A percentile compares a stretch with the other conserved stretches of the same genome.
Conservation (phyloP, 2,888 invertebrate genomes). For the Archips xylosteana region DNA sequence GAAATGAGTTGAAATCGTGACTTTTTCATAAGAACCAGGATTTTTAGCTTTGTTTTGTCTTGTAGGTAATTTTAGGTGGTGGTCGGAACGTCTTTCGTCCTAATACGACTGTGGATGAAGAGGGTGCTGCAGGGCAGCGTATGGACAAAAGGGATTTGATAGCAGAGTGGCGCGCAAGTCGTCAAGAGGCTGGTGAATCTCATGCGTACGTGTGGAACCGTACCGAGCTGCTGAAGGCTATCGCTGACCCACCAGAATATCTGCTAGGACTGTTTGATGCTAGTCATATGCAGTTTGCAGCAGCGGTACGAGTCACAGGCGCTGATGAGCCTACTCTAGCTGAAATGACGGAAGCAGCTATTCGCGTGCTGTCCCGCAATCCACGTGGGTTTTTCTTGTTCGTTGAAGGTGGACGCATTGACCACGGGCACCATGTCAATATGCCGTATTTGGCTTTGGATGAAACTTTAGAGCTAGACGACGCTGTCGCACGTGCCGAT, state of each 20-base stretch:
- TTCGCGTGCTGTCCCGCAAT: conserved; percentile 87
- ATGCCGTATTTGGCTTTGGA: conserved; percentile 86
- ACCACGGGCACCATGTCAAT: conserved; percentile 88
- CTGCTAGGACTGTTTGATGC: conserved; percentile 87
- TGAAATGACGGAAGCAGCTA: conserved; percentile 85
- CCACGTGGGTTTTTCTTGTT: conserved; percentile 91
- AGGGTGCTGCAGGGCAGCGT: conserved; percentile 74
- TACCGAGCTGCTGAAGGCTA: conserved; percentile 76
- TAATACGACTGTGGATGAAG: conserved; percentile 78
- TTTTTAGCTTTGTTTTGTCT: too few species aligned
- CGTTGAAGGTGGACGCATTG: conserved; percentile 89
- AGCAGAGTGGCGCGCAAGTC: conserved; percentile 86
- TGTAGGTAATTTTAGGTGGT: conserved; percentile 89
- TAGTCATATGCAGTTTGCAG: conserved; percentile 87
- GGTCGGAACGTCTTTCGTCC: conserved; percentile 89
- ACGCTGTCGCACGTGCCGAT: conserved; percentile 83
- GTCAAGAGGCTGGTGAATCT: conserved; percentile 63
- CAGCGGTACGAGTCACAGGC: conserved; percentile 77
- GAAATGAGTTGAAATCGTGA: too few species aligned
- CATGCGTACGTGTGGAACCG: conserved; percentile 86
- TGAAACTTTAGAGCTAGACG: conserved; percentile 88
- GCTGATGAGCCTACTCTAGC: conserved; percentile 76
- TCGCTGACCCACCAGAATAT: conserved; percentile 84
- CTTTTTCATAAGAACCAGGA: too few species aligned
- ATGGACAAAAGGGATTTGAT: conserved; percentile 88